Evolutionary conservation across 2,888 invertebrate species (phyloP), one percentile per base, ranked within the genome.

Genomic region (Drosophila yooni): DNA sequence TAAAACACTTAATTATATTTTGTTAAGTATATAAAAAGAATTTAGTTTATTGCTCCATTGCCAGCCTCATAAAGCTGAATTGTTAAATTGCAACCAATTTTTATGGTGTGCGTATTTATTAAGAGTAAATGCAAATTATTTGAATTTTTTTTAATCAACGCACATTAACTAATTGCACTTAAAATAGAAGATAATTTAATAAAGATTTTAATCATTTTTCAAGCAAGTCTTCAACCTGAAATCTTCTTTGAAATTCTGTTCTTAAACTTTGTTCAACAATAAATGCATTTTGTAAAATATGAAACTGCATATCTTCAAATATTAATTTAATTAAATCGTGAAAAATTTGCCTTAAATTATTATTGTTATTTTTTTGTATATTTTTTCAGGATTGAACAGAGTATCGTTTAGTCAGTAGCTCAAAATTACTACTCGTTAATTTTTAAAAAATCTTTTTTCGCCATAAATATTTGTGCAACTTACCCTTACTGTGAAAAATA

Each of bases 241-340:
- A 13, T 25, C 2, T 0, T 46, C 6, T 3, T 18, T 38, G 38
- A 8, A 18, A 8, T 38, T 11, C 10, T n/a, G 40, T 5, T 40
- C 11, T 6, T 11, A 21, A 1, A 43, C 43, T 21, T 21, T 13
- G 10, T 10, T 40, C n/a, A n/a, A 13, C 1, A 43, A 7, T 13
- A 43, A 21, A 43, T 21, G 0, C 0, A 21, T 21, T 13, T 7
- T 13, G 0, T 21, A 3, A 21, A 6, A 21, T 21, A 11, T n/a
- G 0, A n/a, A 8, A n/a, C 40, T 34, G 34, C 34, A 13, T 13
- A 34, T 13, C 13, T 34, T 34, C 5, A 11, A 40, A 5, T 21
- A 7, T 46, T 3, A 13, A 21, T 46, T 46, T 18, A 18, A 18
- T 18, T 18, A 18, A 18, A 38, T 18, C 3, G 2, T 36, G 0